Evolutionary conservation across 2,113 vertebrate species (phyloP).

Genomic region (Sapajus apella): DNA sequence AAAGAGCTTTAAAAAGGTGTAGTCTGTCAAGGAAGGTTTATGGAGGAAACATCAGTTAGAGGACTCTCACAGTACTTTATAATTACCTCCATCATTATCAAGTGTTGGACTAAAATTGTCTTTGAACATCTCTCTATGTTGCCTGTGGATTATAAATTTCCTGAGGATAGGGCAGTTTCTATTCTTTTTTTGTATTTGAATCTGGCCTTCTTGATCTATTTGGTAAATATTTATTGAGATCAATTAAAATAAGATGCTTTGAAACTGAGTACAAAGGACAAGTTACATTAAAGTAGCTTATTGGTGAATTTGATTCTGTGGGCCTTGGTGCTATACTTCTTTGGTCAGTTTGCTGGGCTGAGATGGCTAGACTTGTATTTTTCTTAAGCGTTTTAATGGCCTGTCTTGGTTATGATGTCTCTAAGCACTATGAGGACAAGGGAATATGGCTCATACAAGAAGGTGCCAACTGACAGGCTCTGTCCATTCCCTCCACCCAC

Average conservation of each 20-base stretch:
- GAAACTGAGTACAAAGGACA: background rate
- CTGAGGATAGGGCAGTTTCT: background rate
- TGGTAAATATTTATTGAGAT: conserved; percentile 32
- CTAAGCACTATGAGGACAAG: background rate
- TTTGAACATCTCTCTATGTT: background rate
- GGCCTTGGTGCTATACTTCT: background rate
- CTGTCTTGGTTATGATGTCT: background rate
- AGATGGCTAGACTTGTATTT: background rate
- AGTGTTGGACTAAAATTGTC: background rate
- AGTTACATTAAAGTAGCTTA: background rate
- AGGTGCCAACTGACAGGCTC: background rate
- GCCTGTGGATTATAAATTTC: background rate
- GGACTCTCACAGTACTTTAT: background rate
- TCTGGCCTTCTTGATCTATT: conserved; percentile 22
- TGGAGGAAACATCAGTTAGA: background rate
- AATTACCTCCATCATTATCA: background rate
- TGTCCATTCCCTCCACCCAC: accelerated
- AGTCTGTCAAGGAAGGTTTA: background rate
- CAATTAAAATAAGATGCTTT: conserved; percentile 46
- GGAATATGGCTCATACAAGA: background rate
- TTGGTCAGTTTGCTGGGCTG: background rate
- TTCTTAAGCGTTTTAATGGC: background rate
- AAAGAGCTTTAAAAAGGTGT: background rate
- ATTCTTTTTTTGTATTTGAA: background rate
- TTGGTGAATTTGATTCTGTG: conserved; percentile 12